Percentiles rank a stretch among this genome's conserved stretches.
phyloP scores from a whole-genome alignment of 2,797 vertebrate genomes.

The Hippoglossus hippoglossus region DNA sequence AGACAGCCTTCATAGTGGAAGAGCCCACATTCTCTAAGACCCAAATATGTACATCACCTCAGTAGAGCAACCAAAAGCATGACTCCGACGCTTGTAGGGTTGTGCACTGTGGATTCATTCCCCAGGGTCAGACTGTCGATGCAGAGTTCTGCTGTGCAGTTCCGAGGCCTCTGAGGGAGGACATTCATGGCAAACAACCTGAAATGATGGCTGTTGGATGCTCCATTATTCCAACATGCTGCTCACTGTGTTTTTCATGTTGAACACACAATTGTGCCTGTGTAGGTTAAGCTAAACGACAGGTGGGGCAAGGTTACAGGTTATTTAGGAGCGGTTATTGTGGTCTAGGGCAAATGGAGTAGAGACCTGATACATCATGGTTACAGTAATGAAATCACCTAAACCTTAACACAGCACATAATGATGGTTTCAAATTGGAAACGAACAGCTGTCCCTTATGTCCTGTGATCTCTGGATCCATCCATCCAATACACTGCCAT shows the following conservation, averaged over 20 bases:
- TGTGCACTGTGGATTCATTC: neutral
- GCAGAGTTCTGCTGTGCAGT: neutral
- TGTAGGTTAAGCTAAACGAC: neutral
- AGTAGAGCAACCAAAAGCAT: neutral
- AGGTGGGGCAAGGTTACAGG: neutral
- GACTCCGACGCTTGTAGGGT: neutral
- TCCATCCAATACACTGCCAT: too few species aligned
- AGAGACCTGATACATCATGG: neutral
- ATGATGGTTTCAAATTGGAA: neutral
- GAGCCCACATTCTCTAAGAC: too few species aligned
- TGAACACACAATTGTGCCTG: too few species aligned
- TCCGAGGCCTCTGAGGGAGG: neutral
- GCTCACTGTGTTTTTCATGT: too few species aligned
- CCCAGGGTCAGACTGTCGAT: neutral
- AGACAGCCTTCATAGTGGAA: too few species aligned
- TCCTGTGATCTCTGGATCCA: too few species aligned
- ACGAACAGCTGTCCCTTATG: neutral
- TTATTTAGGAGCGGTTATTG: neutral
- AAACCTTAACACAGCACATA: neutral
- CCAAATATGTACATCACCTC: neutral
- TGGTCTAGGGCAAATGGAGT: too few species aligned
- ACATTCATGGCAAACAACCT: too few species aligned
- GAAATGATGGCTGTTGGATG: neutral
- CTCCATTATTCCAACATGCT: neutral
- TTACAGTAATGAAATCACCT: neutral